Base-by-base conservation (phyloP, 2,113 vertebrate species). In the Xiphias gladius region DNA sequence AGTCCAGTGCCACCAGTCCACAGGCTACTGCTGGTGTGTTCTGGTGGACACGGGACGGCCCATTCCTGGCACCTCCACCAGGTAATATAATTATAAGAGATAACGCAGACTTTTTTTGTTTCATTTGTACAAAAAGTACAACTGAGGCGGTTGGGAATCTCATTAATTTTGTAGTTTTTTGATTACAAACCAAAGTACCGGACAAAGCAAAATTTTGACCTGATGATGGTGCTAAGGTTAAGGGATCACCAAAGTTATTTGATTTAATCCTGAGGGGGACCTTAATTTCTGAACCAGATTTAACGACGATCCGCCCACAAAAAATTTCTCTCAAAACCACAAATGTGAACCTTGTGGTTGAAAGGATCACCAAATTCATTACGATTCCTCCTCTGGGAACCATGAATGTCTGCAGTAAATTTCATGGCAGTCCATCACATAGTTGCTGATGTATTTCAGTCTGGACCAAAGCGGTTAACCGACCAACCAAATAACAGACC, bases 21-120 rank as follows among this genome's bases (percentile, higher is more conserved):
- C 98, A 3, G 97, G 98, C 30, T 99, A 99, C 94, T 99, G 98
- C 94, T 99, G 98, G 98, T 99, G 98, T 79, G 98, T 99, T 64
- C 92, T 97, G 77, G 97, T 98, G 87, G 98, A 99, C 91, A 99
- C 98, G 0, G 98, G 98, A 48, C 96, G 98, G 10, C 98, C 98
- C 1, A 96, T 99, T 78, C 98, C 98, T 20, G 97, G 97, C 58
- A 99, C 98, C 37, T 99, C 98, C 57, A 97, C 97, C 54, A 96
- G 98, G 98, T 99, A 95, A 96, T 1, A 11, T 8, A 2, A 19
- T 4, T 14, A 41, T 24, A 7, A 32, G 17, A n/a, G n/a, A n/a
- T n/a, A n/a, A n/a, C n/a, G n/a, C n/a, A n/a, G n/a, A n/a, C n/a
- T n/a, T n/a, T n/a, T n/a, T n/a, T n/a, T n/a, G n/a, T n/a, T n/a